These are phyloP conservation scores for Herpetotheres cachinnans DNA, from an alignment of 2,113 vertebrate genomes.

Conservation along the genomic window DNA sequence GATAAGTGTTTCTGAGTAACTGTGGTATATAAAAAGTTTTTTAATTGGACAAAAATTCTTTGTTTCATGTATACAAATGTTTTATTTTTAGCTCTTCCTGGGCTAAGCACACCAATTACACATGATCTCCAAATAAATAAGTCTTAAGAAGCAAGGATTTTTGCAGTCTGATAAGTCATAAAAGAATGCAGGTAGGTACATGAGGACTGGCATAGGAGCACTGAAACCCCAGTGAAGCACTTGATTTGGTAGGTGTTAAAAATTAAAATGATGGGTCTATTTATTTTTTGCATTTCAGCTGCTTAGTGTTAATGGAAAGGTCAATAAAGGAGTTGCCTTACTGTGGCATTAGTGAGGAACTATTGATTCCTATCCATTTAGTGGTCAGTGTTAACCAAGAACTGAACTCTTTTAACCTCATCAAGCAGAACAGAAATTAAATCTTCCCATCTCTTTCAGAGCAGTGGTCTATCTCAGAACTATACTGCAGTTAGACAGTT, in stretches of 20 bases:
- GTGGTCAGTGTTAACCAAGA: slow-evolving; percentile 43
- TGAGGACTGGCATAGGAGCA: neutral
- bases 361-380: slow-evolving; percentile 56
- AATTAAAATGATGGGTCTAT: neutral
- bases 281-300: slow-evolving; percentile 31
- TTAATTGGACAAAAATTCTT: neutral
- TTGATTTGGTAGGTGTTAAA: neutral
- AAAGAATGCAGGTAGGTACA: neutral
- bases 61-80: neutral
- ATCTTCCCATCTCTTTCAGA: slow-evolving; percentile 11
- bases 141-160: fast-evolving
- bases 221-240: neutral
- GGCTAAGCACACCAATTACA: neutral
- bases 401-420: neutral
- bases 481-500: neutral
- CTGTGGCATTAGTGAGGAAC: slow-evolving; percentile 26
- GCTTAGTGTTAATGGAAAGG: neutral
- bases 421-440: slow-evolving; percentile 44
- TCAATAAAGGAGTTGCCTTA: neutral
- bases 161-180: neutral
- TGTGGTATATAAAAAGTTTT: neutral
- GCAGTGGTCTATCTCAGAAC: neutral
- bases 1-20: neutral
- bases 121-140: neutral
- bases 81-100: neutral